Percentiles rank a stretch among this genome's conserved stretches.
Evolutionary conservation across 2,888 invertebrate genomes (phyloP).

Genomic region (Kuschelorhynchus macadamiae): DNA sequence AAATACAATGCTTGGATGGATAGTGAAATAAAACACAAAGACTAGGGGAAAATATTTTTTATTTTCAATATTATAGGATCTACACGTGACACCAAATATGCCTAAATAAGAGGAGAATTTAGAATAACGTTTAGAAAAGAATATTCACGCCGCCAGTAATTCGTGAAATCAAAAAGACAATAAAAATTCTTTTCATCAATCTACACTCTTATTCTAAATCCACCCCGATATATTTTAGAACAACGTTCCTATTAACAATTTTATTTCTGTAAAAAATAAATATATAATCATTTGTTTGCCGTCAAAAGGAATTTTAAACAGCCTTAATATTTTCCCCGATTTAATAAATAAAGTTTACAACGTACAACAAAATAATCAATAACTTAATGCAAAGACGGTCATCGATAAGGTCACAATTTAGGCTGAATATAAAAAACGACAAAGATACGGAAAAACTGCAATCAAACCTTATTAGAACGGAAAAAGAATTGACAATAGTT

Average conservation of each 20-base stretch:
- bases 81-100: constrained; percentile 30
- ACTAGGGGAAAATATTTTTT: constrained; percentile 32
- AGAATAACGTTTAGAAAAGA: background rate
- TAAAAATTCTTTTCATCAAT: too few species aligned
- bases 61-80: constrained; percentile 19
- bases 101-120: constrained; percentile 10
- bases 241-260: constrained; percentile 26
- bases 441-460: too few species aligned
- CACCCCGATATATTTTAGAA: too few species aligned
- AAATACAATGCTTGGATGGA: too few species aligned
- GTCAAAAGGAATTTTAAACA: constrained; percentile 44
- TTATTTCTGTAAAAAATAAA: constrained; percentile 23
- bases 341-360: constrained; percentile 24
- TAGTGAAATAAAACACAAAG: too few species aligned
- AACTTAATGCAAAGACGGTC: constrained; percentile 9
- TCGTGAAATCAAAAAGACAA: too few species aligned
- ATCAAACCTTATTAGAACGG: too few species aligned
- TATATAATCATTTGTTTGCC: constrained; percentile 3
- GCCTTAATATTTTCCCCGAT: constrained; percentile 37
- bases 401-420: too few species aligned
- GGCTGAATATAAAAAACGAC: constrained; percentile 8
- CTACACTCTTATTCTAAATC: too few species aligned
- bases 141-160: too few species aligned
- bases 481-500: too few species aligned
- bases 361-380: constrained; percentile 11